Evolutionary conservation across 1,140 invertebrate species (phyloP).

Genomic region (Harpegnathos saltator): DNA sequence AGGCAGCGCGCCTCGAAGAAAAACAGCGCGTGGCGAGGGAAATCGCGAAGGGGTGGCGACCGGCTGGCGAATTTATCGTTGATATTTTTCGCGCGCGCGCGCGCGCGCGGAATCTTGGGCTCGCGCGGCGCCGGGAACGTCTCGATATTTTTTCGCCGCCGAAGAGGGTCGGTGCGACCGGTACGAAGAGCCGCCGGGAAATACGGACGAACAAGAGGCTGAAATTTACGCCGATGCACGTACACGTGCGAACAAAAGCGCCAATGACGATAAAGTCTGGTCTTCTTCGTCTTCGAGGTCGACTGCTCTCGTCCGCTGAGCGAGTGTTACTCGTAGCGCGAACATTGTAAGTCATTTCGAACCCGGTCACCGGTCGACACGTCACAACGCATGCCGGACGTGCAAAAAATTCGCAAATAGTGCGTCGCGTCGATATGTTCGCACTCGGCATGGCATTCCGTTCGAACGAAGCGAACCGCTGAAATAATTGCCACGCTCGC

Average conservation of each 20-base stretch:
- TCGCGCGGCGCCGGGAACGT: not conserved
- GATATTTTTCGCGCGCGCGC: constrained; percentile 63
- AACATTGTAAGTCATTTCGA: constrained; percentile 1
- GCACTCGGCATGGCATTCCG: not conserved
- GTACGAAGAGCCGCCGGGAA: constrained; percentile 6
- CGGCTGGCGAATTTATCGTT: constrained; percentile 68
- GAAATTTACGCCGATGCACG: constrained; percentile 49
- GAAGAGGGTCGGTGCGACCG: not conserved
- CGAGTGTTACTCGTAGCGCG: constrained; percentile 10
- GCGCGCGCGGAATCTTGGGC: constrained; percentile 31
- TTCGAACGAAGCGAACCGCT: constrained; percentile 26
- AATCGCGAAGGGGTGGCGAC: not conserved
- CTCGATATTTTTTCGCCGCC: constrained; percentile 46
- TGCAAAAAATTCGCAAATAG: not conserved
- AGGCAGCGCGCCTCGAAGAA: constrained; percentile 20
- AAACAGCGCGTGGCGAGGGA: not conserved
- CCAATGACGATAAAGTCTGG: constrained; percentile 24
- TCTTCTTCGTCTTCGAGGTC: constrained; percentile 1
- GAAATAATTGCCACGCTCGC: not conserved
- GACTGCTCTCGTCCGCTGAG: not conserved
- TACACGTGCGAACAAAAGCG: constrained; percentile 42
- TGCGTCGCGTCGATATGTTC: constrained; percentile 45
- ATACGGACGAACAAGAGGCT: constrained; percentile 25
- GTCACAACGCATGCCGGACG: not conserved
- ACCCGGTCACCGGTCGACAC: not conserved